Conservation (phyloP, 1,140 invertebrate species). For the Agrilus planipennis region DNA sequence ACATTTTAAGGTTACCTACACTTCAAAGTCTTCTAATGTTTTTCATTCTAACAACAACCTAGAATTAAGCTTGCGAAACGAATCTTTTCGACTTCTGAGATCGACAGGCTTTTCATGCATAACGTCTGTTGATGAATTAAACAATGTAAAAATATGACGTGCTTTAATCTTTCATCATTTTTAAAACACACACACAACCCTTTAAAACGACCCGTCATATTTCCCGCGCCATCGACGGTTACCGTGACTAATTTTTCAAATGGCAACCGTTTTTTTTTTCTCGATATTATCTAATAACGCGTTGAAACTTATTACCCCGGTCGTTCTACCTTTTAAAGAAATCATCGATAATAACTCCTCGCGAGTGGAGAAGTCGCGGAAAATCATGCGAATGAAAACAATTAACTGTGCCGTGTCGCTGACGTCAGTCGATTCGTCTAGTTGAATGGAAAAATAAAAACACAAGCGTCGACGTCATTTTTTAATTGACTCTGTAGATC, state of each 20-base stretch:
- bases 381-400: slow-evolving; percentile 22
- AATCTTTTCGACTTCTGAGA: no score
- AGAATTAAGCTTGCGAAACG: no score
- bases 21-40: no score
- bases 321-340: slow-evolving; percentile 8
- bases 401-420: slow-evolving; percentile 20
- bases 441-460: slow-evolving; percentile 12
- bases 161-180: slow-evolving; percentile 6
- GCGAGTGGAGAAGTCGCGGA: slow-evolving; percentile 20
- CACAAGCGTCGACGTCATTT: slow-evolving; percentile 8
- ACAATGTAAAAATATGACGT: slow-evolving; percentile 10
- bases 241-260: slow-evolving; percentile 7
- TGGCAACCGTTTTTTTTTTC: slow-evolving; percentile 3
- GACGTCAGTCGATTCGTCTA: slow-evolving; percentile 21
- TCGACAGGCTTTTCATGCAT: slow-evolving; percentile 9
- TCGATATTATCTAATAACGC: slow-evolving; percentile 11
- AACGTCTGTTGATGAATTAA: slow-evolving; percentile 13
- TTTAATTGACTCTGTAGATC: slow-evolving; percentile 10
- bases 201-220: slow-evolving; percentile 9
- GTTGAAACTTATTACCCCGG: slow-evolving; percentile 5
- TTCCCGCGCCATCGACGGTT: slow-evolving; percentile 7
- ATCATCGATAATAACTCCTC: slow-evolving; percentile 14
- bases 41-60: no score
- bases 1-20: no score
- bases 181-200: slow-evolving; percentile 12